These are phyloP conservation scores for Drosophila murphyi DNA, from an alignment of 1,140 invertebrate species.

Conservation along the genomic window DNA sequence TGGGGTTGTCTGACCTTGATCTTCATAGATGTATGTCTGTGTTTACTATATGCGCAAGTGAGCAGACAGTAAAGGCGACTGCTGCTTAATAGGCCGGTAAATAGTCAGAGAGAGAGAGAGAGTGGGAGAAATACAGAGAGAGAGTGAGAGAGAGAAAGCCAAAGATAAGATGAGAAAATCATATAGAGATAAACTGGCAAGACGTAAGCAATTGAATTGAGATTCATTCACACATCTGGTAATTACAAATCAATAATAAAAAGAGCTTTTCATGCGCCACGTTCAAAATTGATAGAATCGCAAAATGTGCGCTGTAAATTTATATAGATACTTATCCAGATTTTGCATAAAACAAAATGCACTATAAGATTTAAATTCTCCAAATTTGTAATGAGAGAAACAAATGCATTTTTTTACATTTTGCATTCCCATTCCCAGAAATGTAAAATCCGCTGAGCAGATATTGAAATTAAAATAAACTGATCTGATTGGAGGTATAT, in stretches of 20 bases:
- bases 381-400: too few species aligned
- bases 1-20: slow-evolving; percentile 25
- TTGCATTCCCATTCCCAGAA: too few species aligned
- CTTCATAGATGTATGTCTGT: slow-evolving; percentile 25
- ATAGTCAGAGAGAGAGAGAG: not conserved
- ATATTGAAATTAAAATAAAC: too few species aligned
- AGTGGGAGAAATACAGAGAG: not conserved
- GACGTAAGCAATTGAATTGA: not conserved
- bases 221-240: not conserved
- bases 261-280: not conserved
- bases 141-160: not conserved
- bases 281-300: not conserved
- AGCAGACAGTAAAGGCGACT: slow-evolving; percentile 1
- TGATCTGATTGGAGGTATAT: too few species aligned
- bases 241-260: not conserved
- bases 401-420: too few species aligned
- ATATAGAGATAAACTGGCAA: not conserved
- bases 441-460: too few species aligned
- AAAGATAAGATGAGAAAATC: not conserved
- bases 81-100: slow-evolving; percentile 4
- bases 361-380: too few species aligned
- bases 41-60: not conserved
- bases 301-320: not conserved
- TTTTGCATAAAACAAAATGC: too few species aligned
- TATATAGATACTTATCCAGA: too few species aligned